Evolutionary conservation across 1,140 invertebrate genomes (phyloP).

Genomic region (Parapsyche elsis): DNA sequence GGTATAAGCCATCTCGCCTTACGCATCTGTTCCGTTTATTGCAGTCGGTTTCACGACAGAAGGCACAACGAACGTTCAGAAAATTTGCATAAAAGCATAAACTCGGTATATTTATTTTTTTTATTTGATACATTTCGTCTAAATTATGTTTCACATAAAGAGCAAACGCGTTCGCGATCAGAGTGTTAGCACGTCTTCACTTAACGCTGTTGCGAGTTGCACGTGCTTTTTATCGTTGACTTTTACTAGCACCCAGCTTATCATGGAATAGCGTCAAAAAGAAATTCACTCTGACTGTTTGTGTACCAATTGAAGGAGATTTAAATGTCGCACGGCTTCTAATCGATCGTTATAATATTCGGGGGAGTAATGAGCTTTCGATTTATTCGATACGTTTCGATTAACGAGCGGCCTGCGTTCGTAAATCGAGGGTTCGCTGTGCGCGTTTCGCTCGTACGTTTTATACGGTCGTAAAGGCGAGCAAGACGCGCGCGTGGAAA

Average conservation of each 20-base stretch:
- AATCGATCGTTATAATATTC: no score
- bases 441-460: neutral
- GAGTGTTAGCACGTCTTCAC: conserved; percentile 21
- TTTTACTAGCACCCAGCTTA: conserved; percentile 21
- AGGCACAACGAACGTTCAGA: no score
- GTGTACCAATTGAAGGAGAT: no score
- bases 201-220: conserved; percentile 22
- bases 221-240: conserved; percentile 26
- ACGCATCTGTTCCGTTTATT: no score
- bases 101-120: neutral
- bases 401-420: conserved; percentile 3
- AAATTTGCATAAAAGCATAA: no score
- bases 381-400: neutral
- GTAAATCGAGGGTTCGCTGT: conserved; percentile 21
- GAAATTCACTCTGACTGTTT: no score
- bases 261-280: no score
- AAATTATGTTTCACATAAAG: neutral
- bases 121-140: neutral
- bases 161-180: conserved; percentile 10
- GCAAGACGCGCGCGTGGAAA: neutral
- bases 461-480: conserved; percentile 23
- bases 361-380: neutral
- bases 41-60: no score
- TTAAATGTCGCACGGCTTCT: no score
- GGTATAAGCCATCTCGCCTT: no score